A percentile compares a stretch with the other conserved stretches of the same genome.
These are phyloP conservation scores for Epinephelus malabaricus DNA, from an alignment of 2,797 vertebrate species.

Conservation along the genomic window DNA sequence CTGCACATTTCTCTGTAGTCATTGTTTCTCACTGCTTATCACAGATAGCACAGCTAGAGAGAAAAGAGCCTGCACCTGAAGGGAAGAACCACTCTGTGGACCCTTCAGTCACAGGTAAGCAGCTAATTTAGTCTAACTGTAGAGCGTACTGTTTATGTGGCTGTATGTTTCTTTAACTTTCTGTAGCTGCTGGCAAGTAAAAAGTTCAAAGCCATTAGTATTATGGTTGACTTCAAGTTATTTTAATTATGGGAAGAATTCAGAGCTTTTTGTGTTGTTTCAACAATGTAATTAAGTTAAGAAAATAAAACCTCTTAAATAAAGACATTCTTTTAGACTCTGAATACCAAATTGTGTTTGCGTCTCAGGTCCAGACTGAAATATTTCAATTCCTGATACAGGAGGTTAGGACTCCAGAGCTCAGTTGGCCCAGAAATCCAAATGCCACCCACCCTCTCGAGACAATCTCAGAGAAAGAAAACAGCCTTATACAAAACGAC, in stretches of 20 bases:
- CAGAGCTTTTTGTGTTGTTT: neutral
- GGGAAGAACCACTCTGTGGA: conserved; percentile 46
- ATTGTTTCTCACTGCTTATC: conserved; percentile 43
- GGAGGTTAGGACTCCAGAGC: conserved; percentile 91
- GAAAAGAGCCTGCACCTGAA: conserved; percentile 54
- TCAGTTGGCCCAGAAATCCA: conserved; percentile 92
- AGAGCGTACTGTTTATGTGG: too few species aligned
- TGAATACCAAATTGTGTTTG: neutral
- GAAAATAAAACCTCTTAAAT: too few species aligned
- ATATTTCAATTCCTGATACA: conserved; percentile 87
- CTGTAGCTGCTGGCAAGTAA: neutral
- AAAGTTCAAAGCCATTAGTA: neutral
- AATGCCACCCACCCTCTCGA: conserved; percentile 91
- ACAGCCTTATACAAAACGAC: conserved; percentile 25
- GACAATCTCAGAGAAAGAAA: conserved; percentile 90
- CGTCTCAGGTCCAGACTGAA: conserved; percentile 85
- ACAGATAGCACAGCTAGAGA: conserved; percentile 64
- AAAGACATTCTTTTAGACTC: too few species aligned
- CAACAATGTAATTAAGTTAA: too few species aligned
- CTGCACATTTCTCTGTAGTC: conserved; percentile 33
- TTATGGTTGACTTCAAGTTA: neutral
- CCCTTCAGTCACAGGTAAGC: conserved; percentile 60
- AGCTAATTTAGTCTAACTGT: neutral
- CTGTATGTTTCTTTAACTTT: neutral
- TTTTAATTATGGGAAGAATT: neutral